Base-by-base conservation (phyloP, 2,888 invertebrate genomes). In the Volucella zonaria region DNA sequence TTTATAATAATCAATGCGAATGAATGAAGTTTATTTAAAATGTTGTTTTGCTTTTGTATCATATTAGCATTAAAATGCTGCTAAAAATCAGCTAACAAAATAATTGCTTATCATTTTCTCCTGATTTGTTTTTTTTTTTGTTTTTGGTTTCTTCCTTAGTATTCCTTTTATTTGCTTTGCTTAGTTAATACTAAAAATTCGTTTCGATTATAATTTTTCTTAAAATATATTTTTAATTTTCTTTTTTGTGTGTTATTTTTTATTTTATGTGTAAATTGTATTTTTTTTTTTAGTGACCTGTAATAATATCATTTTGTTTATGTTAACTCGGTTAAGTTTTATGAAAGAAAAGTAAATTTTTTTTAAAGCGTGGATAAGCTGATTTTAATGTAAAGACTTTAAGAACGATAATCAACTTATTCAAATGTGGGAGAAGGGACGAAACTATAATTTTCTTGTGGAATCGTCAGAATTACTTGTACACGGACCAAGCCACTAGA, bases 141-240 rank as follows among this genome's bases (percentile, higher is more conserved):
- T 49, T 40, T 61, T 49, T 51, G 1, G 23, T 42, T 31, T 54
- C 11, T 12, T 23, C 59, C 45, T 59, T 11, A 52, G 38, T 75
- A 40, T 49, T 67, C 15, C 10, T 66, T 64, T 4, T 12, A 9
- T 76, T 67, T 77, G 15, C 40, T 66, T 59, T 67, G n/a, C 49
- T 76, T 54, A 76, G 31, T 76, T 78, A 76, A 76, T 47, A 76
- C 85, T 85, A 80, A 67, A 86, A 86, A 86, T 86, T 86, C 82
- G 86, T 82, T 82, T 82, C 54, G 74, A 81, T 86, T 80, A 74
- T 43, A 82, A 56, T 73, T 77, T 70, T 64, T 82, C 77, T 80
- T 86, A 82, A 86, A 86, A 86, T 78, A 86, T 86, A 78, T 78
- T 45, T 52, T 40, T 73, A 62, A 51, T 66, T 31, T 75, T 66